Evolutionary conservation across 1,140 invertebrate species (phyloP).

Genomic region (Marisa cornuarietis): DNA sequence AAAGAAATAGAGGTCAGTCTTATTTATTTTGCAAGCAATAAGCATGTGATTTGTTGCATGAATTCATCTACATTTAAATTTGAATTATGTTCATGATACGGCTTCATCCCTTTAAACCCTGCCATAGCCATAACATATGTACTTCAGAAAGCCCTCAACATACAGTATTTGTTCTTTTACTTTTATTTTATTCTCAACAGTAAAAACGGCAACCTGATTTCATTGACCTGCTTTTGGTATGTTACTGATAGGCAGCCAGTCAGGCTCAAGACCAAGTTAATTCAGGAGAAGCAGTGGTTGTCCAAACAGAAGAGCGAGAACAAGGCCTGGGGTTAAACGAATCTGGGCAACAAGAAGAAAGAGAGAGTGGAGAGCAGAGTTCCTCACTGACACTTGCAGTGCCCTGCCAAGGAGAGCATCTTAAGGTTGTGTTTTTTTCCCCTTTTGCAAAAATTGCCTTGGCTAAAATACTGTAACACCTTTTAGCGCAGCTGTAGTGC

Average conservation of each 20-base stretch:
- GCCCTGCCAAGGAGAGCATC: slow-evolving; percentile 3
- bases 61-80: too few relatives aligned
- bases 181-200: neutral
- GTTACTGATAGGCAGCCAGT: slow-evolving; percentile 7
- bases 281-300: neutral
- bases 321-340: neutral
- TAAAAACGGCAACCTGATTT: too few relatives aligned
- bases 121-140: neutral
- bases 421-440: neutral
- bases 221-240: too few relatives aligned
- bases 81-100: too few relatives aligned
- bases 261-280: neutral
- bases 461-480: too few relatives aligned
- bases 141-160: neutral
- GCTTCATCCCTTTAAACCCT: neutral
- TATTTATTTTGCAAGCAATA: too few relatives aligned
- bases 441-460: too few relatives aligned
- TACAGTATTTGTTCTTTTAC: neutral
- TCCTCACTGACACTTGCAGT: slow-evolving; percentile 17
- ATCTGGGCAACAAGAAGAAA: neutral
- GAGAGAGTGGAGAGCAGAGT: neutral
- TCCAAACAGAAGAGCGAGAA: neutral
- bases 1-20: too few relatives aligned
- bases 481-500: too few relatives aligned
- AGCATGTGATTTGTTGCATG: too few relatives aligned